Base-by-base conservation (phyloP, 2,888 invertebrate genomes). In the Brachylomia viminalis region DNA sequence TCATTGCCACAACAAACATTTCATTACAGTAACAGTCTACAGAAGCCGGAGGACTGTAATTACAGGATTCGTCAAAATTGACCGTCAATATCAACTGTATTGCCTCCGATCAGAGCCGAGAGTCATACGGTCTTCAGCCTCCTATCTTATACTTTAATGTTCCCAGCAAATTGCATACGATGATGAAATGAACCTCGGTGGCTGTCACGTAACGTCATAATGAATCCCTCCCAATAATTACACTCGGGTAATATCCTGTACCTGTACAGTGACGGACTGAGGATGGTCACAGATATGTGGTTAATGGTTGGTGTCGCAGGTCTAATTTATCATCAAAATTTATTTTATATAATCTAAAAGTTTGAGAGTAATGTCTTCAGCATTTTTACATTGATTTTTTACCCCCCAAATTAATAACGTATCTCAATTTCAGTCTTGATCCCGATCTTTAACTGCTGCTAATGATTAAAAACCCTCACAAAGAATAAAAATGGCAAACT, bases 121-220 rank as follows among this genome's bases (percentile, higher is more conserved):
- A 85, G 88, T 87, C 90, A 86, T 88, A 87, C 87, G 85, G 89
- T 92, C 86, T 85, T 74, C 83, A 67, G 76, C 77, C 75, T 80
- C 82, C 87, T 83, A 88, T 86, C 88, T 90, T 91, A 89, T 92
- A 92, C 91, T 92, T 90, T 92, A 91, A 93, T 91, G 90, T 89
- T 88, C 79, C 85, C 87, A 90, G 92, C 89, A 93, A 93, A 94
- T 93, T 93, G 92, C 93, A 92, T 87, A 87, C 87, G 89, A 89
- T 89, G 91, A 91, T 90, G 91, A 89, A 89, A 88, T 87, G 88
- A 87, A 89, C 89, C 90, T 90, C 91, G 79, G 89, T 89, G 88
- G 88, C 92, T 92, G 94, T 95, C 95, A 95, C 95, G 95, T 95
- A 95, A 93, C 92, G 83, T 93, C 92, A 93, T 95, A 95, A 95